Evolutionary conservation across 2,113 vertebrate species (phyloP), one percentile per base, ranked within the genome.

Genomic region (Nettapus auritus): DNA sequence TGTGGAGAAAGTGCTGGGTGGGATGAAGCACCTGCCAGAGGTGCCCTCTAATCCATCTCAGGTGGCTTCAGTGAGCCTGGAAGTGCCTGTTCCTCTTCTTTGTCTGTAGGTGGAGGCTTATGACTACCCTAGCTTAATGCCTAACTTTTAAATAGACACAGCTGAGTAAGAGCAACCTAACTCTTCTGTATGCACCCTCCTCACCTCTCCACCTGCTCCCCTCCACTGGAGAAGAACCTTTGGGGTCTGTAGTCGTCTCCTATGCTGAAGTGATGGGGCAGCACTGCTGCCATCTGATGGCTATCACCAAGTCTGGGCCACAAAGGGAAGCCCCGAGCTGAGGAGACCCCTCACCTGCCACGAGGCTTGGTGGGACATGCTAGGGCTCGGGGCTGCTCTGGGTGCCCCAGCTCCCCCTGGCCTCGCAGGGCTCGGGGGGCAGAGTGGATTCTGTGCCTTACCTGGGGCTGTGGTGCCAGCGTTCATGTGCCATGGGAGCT

Each of bases 391-490:
- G 10, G 17, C 20, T 73, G 10, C 40, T 19, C 33, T 36, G 53
- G 14, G 7, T 66, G 50, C 64, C 25, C n/a, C 55, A 74, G 29
- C 16, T 48, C 4, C 18, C 66, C 19, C 18, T 1, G 1, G 18
- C 26, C 19, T 75, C 40, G 7, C 8, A 40, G 25, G 38, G 20
- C n/a, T 64, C 0, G 0, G 33, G 42, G 50, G 53, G 22, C 53
- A 68, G 29, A 9, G 60, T 15, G 5, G 8, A 2, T 44, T 73
- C 76, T 29, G 60, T 26, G 50, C 6, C 31, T 55, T 52, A 8
- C 4, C 13, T 13, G 16, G 33, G 38, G 53, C 29, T 64, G 0
- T 8, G 12, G 42, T 46, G 38, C 14, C 26, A 71, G 11, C 6
- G 6, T 7, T 8, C 5, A 3, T 2, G 16, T 82, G 17, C 33